A percentile compares a stretch with the other conserved stretches of the same genome.
Conservation (phyloP, 2,113 vertebrate species). For the Galbula dea region DNA sequence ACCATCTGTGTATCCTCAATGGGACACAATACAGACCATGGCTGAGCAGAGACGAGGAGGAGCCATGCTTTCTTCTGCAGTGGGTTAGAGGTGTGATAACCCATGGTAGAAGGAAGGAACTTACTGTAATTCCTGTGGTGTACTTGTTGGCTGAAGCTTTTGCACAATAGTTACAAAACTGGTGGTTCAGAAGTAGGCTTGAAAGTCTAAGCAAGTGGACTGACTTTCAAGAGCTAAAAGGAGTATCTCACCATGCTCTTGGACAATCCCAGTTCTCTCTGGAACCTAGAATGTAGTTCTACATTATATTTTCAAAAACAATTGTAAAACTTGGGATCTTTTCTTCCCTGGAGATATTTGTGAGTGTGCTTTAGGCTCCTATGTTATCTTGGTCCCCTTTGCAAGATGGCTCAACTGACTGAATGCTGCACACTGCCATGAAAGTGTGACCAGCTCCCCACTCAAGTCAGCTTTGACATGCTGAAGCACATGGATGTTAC, state of each 20-base stretch:
- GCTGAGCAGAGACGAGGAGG: neutral
- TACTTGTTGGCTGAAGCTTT: neutral
- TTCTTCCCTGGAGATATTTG: neutral
- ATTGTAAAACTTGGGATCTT: neutral
- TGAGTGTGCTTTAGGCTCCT: neutral
- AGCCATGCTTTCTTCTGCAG: neutral
- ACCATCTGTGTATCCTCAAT: neutral
- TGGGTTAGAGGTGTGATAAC: neutral
- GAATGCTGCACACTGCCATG: neutral
- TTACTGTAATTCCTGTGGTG: neutral
- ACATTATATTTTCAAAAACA: neutral
- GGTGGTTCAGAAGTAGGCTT: neutral
- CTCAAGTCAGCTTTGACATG: neutral
- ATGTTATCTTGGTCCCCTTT: neutral
- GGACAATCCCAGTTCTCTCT: neutral
- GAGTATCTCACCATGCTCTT: neutral
- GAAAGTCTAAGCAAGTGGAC: neutral
- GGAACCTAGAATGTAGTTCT: neutral
- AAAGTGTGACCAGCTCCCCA: neutral
- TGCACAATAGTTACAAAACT: neutral
- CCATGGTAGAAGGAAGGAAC: neutral
- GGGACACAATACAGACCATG: neutral
- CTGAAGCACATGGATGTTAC: neutral
- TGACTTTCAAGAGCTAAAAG: neutral
- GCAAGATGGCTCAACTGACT: neutral